These are phyloP conservation scores for Otolemur garnettii DNA, from an alignment of 2,113 vertebrate species.

Conservation along the genomic window DNA sequence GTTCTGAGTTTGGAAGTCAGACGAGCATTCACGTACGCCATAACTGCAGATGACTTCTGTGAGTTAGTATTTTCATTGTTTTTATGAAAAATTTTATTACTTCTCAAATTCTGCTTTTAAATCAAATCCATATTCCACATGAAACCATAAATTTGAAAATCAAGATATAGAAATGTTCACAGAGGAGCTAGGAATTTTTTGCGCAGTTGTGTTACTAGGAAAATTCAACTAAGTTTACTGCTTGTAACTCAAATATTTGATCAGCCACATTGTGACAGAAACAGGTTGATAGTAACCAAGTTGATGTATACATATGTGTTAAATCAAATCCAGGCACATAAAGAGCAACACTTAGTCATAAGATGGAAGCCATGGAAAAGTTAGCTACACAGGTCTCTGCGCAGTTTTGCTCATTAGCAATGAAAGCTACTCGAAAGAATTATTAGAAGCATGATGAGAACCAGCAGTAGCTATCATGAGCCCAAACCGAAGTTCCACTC, in stretches of 20 bases:
- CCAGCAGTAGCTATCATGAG: background rate
- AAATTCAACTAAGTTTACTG: background rate
- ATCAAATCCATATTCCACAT: background rate
- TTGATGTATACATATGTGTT: background rate
- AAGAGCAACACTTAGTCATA: background rate
- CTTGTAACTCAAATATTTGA: background rate
- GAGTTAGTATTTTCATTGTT: background rate
- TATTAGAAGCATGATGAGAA: background rate
- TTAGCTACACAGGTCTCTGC: background rate
- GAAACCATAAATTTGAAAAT: background rate
- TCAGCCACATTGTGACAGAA: background rate
- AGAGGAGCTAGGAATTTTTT: background rate
- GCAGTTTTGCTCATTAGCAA: background rate
- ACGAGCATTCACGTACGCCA: background rate
- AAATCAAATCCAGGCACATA: background rate
- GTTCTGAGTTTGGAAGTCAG: background rate
- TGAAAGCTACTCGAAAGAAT: background rate
- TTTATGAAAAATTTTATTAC: background rate
- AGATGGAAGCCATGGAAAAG: background rate
- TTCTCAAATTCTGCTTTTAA: slow-evolving; percentile 10
- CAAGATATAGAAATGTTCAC: background rate
- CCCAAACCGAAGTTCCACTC: background rate
- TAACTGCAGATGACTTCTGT: background rate
- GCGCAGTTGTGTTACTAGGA: background rate
- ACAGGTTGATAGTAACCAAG: background rate